A percentile compares a stretch with the other conserved stretches of the same genome.
Conservation (phyloP, 2,113 vertebrate genomes). For the Propithecus coquereli region DNA sequence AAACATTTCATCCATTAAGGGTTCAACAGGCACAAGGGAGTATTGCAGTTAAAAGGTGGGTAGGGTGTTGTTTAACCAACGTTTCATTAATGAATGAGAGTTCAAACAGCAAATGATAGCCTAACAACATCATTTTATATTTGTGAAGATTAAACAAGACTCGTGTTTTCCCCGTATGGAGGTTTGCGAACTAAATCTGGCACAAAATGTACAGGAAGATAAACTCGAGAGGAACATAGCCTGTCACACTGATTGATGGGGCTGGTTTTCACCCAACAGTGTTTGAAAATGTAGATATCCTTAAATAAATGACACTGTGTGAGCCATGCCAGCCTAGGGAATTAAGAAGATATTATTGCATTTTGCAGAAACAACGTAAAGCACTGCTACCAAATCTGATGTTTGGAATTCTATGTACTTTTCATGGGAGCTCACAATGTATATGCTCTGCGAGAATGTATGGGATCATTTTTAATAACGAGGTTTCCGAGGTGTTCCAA, state of each 20-base stretch:
- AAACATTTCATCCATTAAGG: constrained; percentile 61
- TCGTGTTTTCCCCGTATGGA: constrained; percentile 66
- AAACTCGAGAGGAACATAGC: constrained; percentile 65
- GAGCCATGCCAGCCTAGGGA: constrained; percentile 59
- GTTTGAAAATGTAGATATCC: constrained; percentile 81
- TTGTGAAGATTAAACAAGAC: constrained; percentile 78
- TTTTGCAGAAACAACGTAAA: constrained; percentile 74
- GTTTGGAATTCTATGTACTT: constrained; percentile 47
- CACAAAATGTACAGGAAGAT: constrained; percentile 79
- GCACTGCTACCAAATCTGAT: constrained; percentile 62
- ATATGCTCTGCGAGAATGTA: constrained; percentile 22
- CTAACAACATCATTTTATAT: constrained; percentile 77
- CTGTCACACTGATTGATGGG: constrained; percentile 82
- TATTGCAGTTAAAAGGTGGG: constrained; percentile 67
- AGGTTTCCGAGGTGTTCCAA: constrained; percentile 34
- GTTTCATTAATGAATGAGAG: constrained; percentile 72
- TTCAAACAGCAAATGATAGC: constrained; percentile 69
- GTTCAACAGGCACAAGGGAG: constrained; percentile 58
- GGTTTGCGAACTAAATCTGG: constrained; percentile 70
- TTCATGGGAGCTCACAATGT: not conserved
- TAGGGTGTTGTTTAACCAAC: constrained; percentile 66
- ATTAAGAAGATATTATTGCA: constrained; percentile 77
- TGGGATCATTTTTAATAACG: constrained; percentile 49
- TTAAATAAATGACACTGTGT: constrained; percentile 76
- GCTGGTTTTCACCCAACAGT: constrained; percentile 71